phyloP scores from a whole-genome alignment of 2,113 vertebrate genomes.

The Planiliza haematocheilus region DNA sequence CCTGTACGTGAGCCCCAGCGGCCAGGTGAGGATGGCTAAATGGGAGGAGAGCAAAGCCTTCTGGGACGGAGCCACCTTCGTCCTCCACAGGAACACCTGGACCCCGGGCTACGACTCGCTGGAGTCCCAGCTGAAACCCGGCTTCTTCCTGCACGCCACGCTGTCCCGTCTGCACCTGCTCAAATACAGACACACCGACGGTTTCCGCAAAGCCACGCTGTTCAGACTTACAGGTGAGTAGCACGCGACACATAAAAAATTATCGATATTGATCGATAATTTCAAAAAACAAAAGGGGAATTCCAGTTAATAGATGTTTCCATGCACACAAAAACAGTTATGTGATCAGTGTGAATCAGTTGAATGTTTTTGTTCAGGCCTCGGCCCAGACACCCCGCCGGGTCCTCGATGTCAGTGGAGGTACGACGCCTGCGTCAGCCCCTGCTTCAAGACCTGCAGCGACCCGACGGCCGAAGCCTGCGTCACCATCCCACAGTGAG shows the following conservation, averaged over 20 bases:
- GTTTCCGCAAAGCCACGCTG: slow-evolving; percentile 88
- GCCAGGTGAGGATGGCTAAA: slow-evolving; percentile 86
- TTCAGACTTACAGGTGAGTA: slow-evolving; percentile 90
- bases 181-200: slow-evolving; percentile 87
- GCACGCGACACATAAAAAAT: too few species aligned
- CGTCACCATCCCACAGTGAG: slow-evolving; percentile 89
- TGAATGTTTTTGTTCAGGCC: slow-evolving; percentile 78
- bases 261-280: too few species aligned
- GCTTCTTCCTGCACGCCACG: slow-evolving; percentile 87
- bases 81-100: slow-evolving; percentile 90
- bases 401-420: slow-evolving; percentile 90
- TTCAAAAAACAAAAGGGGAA: too few species aligned
- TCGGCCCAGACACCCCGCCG: slow-evolving; percentile 67
- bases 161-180: slow-evolving; percentile 81
- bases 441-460: slow-evolving; percentile 94
- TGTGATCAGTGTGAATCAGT: too few species aligned
- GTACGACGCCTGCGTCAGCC: slow-evolving; percentile 90
- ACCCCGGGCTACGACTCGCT: slow-evolving; percentile 89
- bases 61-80: slow-evolving; percentile 89
- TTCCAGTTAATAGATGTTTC: too few species aligned
- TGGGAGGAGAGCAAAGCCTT: slow-evolving; percentile 86
- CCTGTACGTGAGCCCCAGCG: slow-evolving; percentile 80
- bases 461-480: slow-evolving; percentile 89
- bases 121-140: slow-evolving; percentile 89
- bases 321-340: too few species aligned